These are phyloP conservation scores for Sander lucioperca DNA, from an alignment of 2,113 vertebrate genomes.

Conservation along the genomic window DNA sequence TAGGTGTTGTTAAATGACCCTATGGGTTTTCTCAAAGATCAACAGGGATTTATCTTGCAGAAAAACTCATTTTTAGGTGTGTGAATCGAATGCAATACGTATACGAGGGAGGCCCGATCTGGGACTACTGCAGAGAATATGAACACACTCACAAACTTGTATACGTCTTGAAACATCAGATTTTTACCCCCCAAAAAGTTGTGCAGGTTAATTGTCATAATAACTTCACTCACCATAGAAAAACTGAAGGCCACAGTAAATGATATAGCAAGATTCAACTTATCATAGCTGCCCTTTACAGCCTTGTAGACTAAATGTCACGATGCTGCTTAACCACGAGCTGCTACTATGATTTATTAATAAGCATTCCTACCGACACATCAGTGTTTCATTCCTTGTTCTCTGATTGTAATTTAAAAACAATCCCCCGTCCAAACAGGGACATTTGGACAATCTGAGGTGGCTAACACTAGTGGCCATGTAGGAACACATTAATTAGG, in stretches of 20 bases:
- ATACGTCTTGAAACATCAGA: not conserved
- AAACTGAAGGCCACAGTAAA: conserved; percentile 1
- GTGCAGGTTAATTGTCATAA: not conserved
- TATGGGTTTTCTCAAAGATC: not conserved
- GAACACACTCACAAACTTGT: conserved; percentile 3
- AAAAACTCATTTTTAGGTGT: conserved; percentile 7
- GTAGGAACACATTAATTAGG: not conserved
- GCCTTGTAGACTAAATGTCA: conserved; percentile 70
- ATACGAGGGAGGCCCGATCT: not conserved
- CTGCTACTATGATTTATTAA: conserved; percentile 77
- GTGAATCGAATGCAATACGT: not conserved
- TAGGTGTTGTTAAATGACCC: not conserved
- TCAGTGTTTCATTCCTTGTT: conserved; percentile 19
- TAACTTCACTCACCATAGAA: not conserved
- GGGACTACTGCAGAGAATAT: not conserved
- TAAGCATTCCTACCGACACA: conserved; percentile 47
- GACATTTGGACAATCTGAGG: not conserved
- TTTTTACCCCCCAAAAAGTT: not conserved
- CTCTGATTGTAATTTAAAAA: not conserved
- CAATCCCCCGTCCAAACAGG: not conserved
- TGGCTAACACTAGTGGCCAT: not conserved
- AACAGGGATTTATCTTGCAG: not conserved
- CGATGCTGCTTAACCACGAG: conserved; percentile 61
- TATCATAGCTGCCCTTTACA: conserved; percentile 54
- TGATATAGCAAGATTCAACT: conserved; percentile 16